These are phyloP conservation scores for Megaptera novaeangliae DNA, from an alignment of 2,113 vertebrate species.

Conservation along the genomic window DNA sequence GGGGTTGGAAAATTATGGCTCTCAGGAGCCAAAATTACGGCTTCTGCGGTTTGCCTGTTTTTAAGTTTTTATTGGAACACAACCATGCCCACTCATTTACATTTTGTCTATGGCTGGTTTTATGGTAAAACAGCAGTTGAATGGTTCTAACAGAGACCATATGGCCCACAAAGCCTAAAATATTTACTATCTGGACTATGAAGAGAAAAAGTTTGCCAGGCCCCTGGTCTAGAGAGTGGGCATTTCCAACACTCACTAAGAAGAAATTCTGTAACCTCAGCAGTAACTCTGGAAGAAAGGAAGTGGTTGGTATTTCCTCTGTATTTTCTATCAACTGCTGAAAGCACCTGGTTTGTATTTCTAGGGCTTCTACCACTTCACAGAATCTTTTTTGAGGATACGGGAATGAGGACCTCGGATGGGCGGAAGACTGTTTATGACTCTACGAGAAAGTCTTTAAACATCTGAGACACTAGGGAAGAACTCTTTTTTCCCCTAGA, in stretches of 20 bases:
- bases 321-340: background rate
- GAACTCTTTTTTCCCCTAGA: background rate
- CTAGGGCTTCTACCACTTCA: background rate
- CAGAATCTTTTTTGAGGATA: background rate
- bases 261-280: constrained; percentile 4
- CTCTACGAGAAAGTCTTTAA: background rate
- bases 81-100: background rate
- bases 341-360: background rate
- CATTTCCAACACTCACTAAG: background rate
- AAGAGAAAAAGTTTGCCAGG: background rate
- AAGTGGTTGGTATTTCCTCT: background rate
- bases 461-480: background rate
- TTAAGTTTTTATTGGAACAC: background rate
- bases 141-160: background rate
- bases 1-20: background rate
- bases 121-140: background rate
- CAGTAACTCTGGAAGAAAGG: background rate
- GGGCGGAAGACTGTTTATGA: background rate
- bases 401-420: background rate
- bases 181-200: background rate
- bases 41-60: background rate
- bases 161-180: background rate
- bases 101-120: background rate
- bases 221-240: background rate
- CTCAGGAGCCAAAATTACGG: background rate